These are phyloP conservation scores for Nylanderia fulva DNA, from an alignment of 1,140 invertebrate species.

Conservation along the genomic window DNA sequence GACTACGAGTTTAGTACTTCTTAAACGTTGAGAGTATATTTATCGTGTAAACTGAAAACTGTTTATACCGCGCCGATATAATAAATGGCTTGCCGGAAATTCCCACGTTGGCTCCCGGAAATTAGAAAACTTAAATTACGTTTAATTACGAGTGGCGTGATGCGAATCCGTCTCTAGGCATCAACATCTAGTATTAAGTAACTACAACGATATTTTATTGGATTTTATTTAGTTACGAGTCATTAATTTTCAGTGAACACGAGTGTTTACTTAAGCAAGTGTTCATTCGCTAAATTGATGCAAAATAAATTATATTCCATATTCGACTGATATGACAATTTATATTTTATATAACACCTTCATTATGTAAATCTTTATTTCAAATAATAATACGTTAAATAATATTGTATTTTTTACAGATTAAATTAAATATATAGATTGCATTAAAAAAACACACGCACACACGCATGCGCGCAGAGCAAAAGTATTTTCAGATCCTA, in stretches of 20 bases:
- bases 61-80: conserved; percentile 5
- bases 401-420: not conserved
- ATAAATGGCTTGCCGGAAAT: conserved; percentile 44
- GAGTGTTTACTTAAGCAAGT: not conserved
- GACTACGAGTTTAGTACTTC: not conserved
- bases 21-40: conserved; percentile 25
- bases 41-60: conserved; percentile 47
- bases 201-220: not conserved
- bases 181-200: not conserved
- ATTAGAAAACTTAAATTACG: conserved; percentile 58
- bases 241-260: conserved; percentile 24
- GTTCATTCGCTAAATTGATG: not conserved
- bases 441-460: not conserved
- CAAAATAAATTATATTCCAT: not conserved
- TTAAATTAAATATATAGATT: conserved; percentile 25
- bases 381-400: not conserved
- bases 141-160: conserved; percentile 35
- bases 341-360: not conserved
- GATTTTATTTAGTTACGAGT: conserved; percentile 29
- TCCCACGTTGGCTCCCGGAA: conserved; percentile 15
- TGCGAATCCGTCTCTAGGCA: not conserved
- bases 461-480: not conserved
- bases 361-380: not conserved
- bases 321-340: not conserved
- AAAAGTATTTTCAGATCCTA: conserved; percentile 15